phyloP scores from a whole-genome alignment of 2,113 vertebrate species.

The Polypterus senegalus region DNA sequence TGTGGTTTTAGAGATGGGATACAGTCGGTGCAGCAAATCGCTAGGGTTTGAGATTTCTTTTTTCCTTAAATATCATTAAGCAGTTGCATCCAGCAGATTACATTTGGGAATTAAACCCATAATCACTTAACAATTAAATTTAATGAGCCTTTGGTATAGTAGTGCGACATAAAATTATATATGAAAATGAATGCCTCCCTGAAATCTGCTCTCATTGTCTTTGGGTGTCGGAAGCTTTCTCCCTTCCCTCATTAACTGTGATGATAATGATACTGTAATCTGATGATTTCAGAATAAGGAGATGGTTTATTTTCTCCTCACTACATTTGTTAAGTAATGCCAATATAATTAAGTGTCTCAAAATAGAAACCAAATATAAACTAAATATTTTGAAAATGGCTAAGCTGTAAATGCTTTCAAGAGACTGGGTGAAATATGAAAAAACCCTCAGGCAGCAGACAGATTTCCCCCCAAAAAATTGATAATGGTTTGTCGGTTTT shows the following conservation, averaged over 20 bases:
- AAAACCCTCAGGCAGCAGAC: too few relatives aligned
- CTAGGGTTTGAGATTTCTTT: too few relatives aligned
- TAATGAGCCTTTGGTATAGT: conserved; percentile 28
- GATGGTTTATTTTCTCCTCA: conserved; percentile 25
- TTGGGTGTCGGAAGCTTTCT: conserved; percentile 22
- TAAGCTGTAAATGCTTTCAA: conserved; percentile 20
- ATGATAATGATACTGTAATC: conserved; percentile 49
- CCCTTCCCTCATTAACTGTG: conserved; percentile 31
- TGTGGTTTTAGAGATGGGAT: too few relatives aligned
- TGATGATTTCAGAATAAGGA: conserved; percentile 32
- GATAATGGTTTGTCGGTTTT: too few relatives aligned
- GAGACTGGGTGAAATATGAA: too few relatives aligned
- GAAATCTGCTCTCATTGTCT: conserved; percentile 30
- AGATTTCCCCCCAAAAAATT: too few relatives aligned
- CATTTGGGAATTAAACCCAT: conserved; percentile 22
- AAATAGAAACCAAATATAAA: conserved; percentile 39
- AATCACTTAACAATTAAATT: conserved; percentile 38
- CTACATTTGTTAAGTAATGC: conserved; percentile 31
- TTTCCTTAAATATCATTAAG: conserved; percentile 4
- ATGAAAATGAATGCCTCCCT: conserved; percentile 31
- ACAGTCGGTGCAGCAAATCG: too few relatives aligned
- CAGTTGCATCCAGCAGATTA: conserved; percentile 11
- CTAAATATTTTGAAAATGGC: conserved; percentile 41
- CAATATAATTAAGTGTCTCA: conserved; percentile 44
- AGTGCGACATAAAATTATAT: conserved; percentile 33